Base-by-base conservation (phyloP, 2,888 invertebrate species). In the Apeira syringaria region DNA sequence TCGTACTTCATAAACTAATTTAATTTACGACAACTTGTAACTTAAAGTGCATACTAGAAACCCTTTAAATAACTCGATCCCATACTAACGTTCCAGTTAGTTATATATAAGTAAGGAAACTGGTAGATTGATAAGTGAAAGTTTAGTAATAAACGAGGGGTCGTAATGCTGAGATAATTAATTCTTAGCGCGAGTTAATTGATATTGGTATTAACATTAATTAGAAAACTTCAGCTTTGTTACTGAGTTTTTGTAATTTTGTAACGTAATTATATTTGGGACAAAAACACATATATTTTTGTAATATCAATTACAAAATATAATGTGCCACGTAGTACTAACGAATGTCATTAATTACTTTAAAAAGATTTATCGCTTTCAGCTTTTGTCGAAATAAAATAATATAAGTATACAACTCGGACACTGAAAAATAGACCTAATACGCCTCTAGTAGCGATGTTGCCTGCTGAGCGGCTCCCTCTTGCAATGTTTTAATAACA, bases 171-270 rank as follows among this genome's bases (percentile, higher is more conserved):
- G 70, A 84, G 79, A 83, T 85, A 86, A 86, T 86, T 84, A 85
- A 86, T 86, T 86, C 84, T 81, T 83, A 84, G 79, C 77, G 74
- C 78, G 80, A 84, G 74, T 82, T 86, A 86, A 87, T 87, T 84
- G 83, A 84, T 84, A 84, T 80, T 74, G 77, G 76, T 81, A 84
- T 82, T 82, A 85, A 80, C 81, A 80, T 81, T 85, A 86, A 87
- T 87, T 87, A 84, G 82, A 82, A 82, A 86, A 86, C 74, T 86
- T 83, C 67, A 64, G 69, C 66, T 68, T 65, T 68, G 67, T 66
- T 62, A 60, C 59, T 51, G 63, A 56, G 63, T 69, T 74, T 72
- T 73, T 74, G 68, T 68, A 66, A 64, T 68, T 63, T 66, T 54
- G 47, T 47, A 46, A 47, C 27, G 47, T 48, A 39, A 42, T 43